phyloP scores from a whole-genome alignment of 2,113 vertebrate genomes.

The Pterocles orientalis region DNA sequence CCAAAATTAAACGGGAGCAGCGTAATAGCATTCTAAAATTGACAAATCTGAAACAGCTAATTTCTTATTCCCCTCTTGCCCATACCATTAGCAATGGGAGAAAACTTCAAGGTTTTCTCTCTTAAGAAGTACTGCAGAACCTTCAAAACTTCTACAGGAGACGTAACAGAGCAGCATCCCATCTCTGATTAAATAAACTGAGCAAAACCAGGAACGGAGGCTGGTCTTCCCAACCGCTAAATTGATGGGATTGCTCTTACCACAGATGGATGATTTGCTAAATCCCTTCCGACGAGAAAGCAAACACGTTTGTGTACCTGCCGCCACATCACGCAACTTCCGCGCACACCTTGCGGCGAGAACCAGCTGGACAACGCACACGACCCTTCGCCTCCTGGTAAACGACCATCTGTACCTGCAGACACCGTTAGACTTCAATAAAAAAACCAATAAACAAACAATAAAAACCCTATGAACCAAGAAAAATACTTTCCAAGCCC shows the following conservation, averaged over 20 bases:
- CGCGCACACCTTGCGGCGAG: background rate
- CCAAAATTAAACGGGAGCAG: background rate
- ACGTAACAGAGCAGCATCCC: background rate
- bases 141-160: background rate
- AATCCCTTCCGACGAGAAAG: background rate
- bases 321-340: background rate
- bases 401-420: background rate
- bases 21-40: background rate
- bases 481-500: background rate
- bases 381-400: background rate
- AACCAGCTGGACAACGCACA: background rate
- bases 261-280: background rate
- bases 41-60: background rate
- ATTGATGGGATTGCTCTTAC: rapidly evolving
- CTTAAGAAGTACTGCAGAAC: background rate
- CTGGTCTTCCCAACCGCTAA: background rate
- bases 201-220: rapidly evolving
- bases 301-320: rapidly evolving
- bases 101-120: background rate
- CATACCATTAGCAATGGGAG: background rate
- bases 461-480: background rate
- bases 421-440: background rate
- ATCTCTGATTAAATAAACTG: background rate
- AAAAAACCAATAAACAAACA: background rate
- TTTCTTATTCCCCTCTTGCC: background rate